Conservation (phyloP, 2,888 invertebrate species). For the Orthosia gothica region DNA sequence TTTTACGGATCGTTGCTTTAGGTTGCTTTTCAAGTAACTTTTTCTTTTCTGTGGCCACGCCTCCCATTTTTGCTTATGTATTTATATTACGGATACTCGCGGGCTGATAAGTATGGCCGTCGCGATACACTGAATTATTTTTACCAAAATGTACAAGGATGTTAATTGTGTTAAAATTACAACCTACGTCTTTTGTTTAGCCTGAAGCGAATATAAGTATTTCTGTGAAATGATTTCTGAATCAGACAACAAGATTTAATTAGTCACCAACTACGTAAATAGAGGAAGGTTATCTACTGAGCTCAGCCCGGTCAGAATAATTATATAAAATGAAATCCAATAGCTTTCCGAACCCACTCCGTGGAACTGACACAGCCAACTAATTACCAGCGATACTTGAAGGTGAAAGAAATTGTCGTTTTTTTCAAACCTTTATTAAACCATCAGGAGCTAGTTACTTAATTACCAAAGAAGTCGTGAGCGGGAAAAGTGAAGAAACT, state of each 20-base stretch:
- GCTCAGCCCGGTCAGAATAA: conserved; percentile 24
- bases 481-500: conserved; percentile 76
- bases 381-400: conserved; percentile 37
- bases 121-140: conserved; percentile 3
- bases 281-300: not conserved
- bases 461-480: conserved; percentile 74
- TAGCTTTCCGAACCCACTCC: conserved; percentile 18
- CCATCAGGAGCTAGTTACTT: conserved; percentile 70
- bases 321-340: conserved; percentile 33
- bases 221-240: no score
- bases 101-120: conserved; percentile 26
- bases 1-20: conserved; percentile 78
- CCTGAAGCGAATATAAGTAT: no score
- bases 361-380: conserved; percentile 31
- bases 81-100: conserved; percentile 54
- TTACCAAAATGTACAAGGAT: not conserved
- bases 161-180: not conserved
- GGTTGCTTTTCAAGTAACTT: conserved; percentile 71
- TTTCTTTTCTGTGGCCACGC: conserved; percentile 64
- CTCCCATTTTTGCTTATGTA: conserved; percentile 48
- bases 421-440: conserved; percentile 64
- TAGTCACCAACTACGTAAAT: not conserved
- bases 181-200: not conserved
- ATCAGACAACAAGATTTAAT: no score
- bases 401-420: conserved; percentile 40